These are phyloP conservation scores for Maccullochella peelii DNA, from an alignment of 2,113 vertebrate genomes.

Conservation along the genomic window DNA sequence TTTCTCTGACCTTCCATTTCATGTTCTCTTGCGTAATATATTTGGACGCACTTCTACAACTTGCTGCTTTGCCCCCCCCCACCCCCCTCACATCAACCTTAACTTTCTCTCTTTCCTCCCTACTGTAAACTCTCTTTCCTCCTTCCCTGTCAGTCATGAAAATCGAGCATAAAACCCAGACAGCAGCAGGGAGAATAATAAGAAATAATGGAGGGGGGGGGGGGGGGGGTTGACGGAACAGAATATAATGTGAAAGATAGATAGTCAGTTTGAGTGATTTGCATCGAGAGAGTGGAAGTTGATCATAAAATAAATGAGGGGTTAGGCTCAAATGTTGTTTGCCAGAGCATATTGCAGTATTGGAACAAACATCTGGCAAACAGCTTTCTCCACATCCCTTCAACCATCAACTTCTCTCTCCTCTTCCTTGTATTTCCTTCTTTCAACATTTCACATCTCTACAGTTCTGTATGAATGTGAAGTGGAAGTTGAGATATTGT, in stretches of 20 bases:
- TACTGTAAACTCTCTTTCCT: constrained; percentile 10
- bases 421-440: neutral
- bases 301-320: constrained; percentile 47
- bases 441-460: neutral
- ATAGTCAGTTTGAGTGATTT: constrained; percentile 1
- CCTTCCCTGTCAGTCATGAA: constrained; percentile 27
- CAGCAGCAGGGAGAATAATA: neutral
- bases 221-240: neutral
- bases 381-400: constrained; percentile 53
- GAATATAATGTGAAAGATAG: neutral
- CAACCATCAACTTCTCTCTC: constrained; percentile 17
- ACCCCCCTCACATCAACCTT: neutral
- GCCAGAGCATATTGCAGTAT: constrained; percentile 46
- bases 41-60: constrained; percentile 33
- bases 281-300: constrained; percentile 27
- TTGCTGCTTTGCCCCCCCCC: neutral
- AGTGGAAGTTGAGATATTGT: neutral
- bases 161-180: neutral
- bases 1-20: constrained; percentile 30
- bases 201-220: neutral
- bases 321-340: constrained; percentile 45
- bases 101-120: neutral
- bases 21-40: constrained; percentile 47
- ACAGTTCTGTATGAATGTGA: neutral
- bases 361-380: constrained; percentile 74